Percentiles rank a stretch among this genome's conserved stretches.
Conservation (phyloP, 1,140 invertebrate genomes). For the Drosophila arawakana region DNA sequence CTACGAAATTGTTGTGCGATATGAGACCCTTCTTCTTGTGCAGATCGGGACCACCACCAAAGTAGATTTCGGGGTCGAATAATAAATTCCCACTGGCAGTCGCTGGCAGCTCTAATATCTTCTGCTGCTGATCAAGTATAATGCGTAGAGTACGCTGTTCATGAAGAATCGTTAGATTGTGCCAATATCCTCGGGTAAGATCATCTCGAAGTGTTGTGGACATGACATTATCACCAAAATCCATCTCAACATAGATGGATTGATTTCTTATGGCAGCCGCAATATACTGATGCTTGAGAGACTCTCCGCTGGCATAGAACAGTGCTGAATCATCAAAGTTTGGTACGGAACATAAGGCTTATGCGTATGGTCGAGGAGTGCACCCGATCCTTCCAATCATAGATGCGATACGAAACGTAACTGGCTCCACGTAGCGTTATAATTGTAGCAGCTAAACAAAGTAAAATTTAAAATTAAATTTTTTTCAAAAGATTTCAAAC, state of each 20-base stretch:
- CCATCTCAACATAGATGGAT: constrained; percentile 91
- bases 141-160: constrained; percentile 89
- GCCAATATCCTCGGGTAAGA: constrained; percentile 92
- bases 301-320: constrained; percentile 94
- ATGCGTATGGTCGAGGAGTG: constrained; percentile 94
- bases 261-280: constrained; percentile 92
- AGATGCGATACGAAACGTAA: constrained; percentile 96
- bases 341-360: constrained; percentile 94
- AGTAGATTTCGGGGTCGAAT: constrained; percentile 96
- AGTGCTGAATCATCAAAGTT: constrained; percentile 94
- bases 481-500: background rate
- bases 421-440: constrained; percentile 95
- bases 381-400: constrained; percentile 95
- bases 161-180: constrained; percentile 95
- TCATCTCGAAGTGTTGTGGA: constrained; percentile 88
- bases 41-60: constrained; percentile 93
- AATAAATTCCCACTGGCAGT: constrained; percentile 90
- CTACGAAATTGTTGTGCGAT: constrained; percentile 92
- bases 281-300: constrained; percentile 92
- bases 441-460: constrained; percentile 90
- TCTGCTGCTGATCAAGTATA: constrained; percentile 89
- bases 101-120: constrained; percentile 89
- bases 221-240: constrained; percentile 92
- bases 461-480: background rate
- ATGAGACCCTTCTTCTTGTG: constrained; percentile 90